A percentile compares a stretch with the other conserved stretches of the same genome.
phyloP scores from a whole-genome alignment of 2,797 vertebrate species.

The Sandelia bainsii region DNA sequence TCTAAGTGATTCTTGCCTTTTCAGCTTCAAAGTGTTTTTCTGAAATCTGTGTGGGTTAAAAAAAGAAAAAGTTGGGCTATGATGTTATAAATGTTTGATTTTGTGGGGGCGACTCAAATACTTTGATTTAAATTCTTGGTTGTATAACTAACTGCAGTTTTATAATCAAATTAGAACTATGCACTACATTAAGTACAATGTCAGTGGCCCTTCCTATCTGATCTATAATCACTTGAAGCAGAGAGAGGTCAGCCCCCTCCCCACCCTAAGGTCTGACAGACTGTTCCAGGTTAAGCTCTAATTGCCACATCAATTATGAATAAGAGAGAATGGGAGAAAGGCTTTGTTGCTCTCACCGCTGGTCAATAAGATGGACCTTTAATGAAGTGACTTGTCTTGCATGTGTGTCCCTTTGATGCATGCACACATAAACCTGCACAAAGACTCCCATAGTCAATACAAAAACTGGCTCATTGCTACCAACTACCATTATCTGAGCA shows the following conservation, averaged over 20 bases:
- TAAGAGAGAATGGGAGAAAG: constrained; percentile 48
- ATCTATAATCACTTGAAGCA: constrained; percentile 59
- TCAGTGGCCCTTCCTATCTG: constrained; percentile 43
- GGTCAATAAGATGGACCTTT: constrained; percentile 66
- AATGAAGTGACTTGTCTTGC: constrained; percentile 64
- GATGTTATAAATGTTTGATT: constrained; percentile 79
- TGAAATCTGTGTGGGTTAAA: constrained; percentile 58
- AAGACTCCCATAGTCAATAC: constrained; percentile 50
- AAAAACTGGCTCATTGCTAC: constrained; percentile 49
- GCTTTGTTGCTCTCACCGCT: constrained; percentile 51
- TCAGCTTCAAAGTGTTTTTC: constrained; percentile 72
- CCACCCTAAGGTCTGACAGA: constrained; percentile 32
- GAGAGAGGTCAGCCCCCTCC: constrained; percentile 43
- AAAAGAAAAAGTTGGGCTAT: constrained; percentile 37
- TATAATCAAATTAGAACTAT: constrained; percentile 53
- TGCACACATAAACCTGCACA: constrained; percentile 19
- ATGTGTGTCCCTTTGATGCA: constrained; percentile 41
- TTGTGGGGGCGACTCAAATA: constrained; percentile 65
- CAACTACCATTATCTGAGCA: constrained; percentile 47
- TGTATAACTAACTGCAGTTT: constrained; percentile 65
- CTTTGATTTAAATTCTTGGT: constrained; percentile 73
- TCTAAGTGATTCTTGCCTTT: constrained; percentile 63
- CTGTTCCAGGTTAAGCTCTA: constrained; percentile 58
- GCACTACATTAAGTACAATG: constrained; percentile 30
- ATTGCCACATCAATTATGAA: constrained; percentile 75